phyloP scores from a whole-genome alignment of 2,113 vertebrate genomes.

The Coptodon rendalli region DNA sequence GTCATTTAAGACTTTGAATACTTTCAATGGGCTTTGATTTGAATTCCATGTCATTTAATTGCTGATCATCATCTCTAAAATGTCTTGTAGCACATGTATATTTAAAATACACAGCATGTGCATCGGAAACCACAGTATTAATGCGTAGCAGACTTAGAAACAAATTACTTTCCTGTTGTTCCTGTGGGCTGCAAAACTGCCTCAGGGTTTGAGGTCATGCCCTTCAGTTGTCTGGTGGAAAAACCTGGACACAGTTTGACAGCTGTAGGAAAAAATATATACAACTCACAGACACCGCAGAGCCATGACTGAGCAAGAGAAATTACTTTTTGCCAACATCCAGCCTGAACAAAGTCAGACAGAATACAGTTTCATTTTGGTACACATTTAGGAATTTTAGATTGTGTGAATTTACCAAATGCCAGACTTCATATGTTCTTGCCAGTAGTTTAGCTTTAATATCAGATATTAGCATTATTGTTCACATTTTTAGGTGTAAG shows the following conservation, averaged over 20 bases:
- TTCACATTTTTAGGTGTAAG: not conserved
- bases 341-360: conserved; percentile 28
- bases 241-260: conserved; percentile 32
- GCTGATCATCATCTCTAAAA: not conserved
- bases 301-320: conserved; percentile 42
- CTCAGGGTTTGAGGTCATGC: conserved; percentile 23
- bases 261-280: conserved; percentile 7
- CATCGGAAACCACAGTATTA: not conserved
- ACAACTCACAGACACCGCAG: conserved; percentile 3
- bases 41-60: not conserved
- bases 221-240: conserved; percentile 9
- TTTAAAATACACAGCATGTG: not conserved
- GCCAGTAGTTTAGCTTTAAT: not conserved
- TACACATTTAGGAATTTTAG: conserved; percentile 11
- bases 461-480: not conserved
- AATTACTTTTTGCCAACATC: conserved; percentile 55
- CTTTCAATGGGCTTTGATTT: not conserved
- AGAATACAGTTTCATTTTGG: conserved; percentile 11
- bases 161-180: conserved; percentile 9
- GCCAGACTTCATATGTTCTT: not conserved
- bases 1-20: not conserved
- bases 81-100: not conserved
- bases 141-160: not conserved
- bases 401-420: not conserved
- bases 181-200: not conserved